phyloP scores from a whole-genome alignment of 2,113 vertebrate species.

The Otocyon megalotis region DNA sequence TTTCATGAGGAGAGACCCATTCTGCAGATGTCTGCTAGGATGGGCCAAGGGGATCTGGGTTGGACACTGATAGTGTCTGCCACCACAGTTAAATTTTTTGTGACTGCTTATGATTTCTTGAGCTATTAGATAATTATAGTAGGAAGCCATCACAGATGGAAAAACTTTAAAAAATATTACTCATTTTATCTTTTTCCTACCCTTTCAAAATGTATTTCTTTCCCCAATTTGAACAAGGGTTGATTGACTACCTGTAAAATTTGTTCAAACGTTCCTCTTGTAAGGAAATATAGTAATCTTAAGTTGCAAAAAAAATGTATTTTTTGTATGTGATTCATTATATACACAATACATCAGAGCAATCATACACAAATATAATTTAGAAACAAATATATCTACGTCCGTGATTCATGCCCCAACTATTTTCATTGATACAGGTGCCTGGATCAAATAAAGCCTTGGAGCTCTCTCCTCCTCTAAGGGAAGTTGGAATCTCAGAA shows the following conservation, averaged over 20 bases:
- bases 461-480: slow-evolving; percentile 1
- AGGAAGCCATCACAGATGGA: slow-evolving; percentile 15
- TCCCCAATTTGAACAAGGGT: slow-evolving; percentile 65
- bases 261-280: slow-evolving; percentile 68
- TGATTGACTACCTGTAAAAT: slow-evolving; percentile 67
- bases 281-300: slow-evolving; percentile 73
- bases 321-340: neutral
- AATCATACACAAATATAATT: neutral
- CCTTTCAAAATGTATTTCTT: slow-evolving; percentile 44
- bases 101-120: neutral
- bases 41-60: neutral
- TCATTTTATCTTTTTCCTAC: neutral
- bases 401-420: neutral
- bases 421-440: slow-evolving; percentile 33
- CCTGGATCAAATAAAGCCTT: slow-evolving; percentile 4
- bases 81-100: neutral
- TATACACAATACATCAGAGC: neutral
- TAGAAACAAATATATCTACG: slow-evolving; percentile 14
- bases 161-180: neutral
- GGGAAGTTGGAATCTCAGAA: slow-evolving; percentile 10
- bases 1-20: neutral
- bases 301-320: slow-evolving; percentile 19
- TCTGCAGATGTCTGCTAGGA: neutral
- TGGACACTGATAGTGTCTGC: neutral
- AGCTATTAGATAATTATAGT: neutral